Conservation (phyloP, 1,140 invertebrate species). For the Drosophila repletoides region DNA sequence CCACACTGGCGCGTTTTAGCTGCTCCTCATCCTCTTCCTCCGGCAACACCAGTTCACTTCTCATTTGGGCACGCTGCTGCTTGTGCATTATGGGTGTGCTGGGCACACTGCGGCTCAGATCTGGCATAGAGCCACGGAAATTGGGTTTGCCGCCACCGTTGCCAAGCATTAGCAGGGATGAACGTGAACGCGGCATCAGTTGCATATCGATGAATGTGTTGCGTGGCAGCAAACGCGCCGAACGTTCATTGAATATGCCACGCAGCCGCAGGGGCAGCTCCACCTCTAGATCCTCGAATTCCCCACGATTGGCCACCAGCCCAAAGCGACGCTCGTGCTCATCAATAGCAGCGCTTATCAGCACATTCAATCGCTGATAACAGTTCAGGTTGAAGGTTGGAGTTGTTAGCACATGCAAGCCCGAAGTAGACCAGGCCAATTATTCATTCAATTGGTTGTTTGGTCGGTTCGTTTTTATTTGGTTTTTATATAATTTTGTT, state of each 20-base stretch:
- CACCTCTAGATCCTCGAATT: conserved; percentile 83
- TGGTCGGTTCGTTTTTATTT: conserved; percentile 27
- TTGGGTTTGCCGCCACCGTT: conserved; percentile 25
- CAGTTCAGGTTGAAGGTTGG: background rate
- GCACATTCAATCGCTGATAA: conserved; percentile 50
- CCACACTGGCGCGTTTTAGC: conserved; percentile 54
- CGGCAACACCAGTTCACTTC: conserved; percentile 48
- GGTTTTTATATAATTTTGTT: conserved; percentile 18
- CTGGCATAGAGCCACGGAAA: conserved; percentile 77
- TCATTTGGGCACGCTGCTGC: conserved; percentile 59
- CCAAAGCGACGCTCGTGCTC: conserved; percentile 84
- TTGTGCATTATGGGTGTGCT: conserved; percentile 72
- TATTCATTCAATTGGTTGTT: conserved; percentile 14
- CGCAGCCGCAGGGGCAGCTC: conserved; percentile 82
- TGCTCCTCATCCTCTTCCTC: conserved; percentile 50
- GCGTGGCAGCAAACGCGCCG: conserved; percentile 80
- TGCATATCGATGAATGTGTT: conserved; percentile 83
- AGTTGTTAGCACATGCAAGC: conserved; percentile 66
- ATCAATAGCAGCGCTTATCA: conserved; percentile 71
- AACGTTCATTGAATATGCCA: conserved; percentile 83
- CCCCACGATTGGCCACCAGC: conserved; percentile 82
- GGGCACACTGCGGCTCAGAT: conserved; percentile 79
- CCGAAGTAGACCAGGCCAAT: conserved; percentile 30
- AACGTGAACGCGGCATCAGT: conserved; percentile 83
- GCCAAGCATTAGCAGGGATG: conserved; percentile 79